Evolutionary conservation across 2,113 vertebrate genomes (phyloP).

Genomic region (Atherinomorus stipes): DNA sequence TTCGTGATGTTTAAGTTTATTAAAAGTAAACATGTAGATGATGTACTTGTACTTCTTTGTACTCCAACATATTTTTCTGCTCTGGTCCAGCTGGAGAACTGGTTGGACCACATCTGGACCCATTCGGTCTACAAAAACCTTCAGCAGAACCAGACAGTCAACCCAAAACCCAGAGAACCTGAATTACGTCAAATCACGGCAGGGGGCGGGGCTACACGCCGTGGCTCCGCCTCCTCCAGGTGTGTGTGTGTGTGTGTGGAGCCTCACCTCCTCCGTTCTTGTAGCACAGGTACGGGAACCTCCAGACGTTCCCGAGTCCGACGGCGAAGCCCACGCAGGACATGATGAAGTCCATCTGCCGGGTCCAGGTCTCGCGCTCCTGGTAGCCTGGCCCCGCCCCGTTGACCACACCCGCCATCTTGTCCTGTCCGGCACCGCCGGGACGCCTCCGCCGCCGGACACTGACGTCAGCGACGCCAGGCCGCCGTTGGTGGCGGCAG

Average conservation of each 20-base stretch:
- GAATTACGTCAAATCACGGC: background rate
- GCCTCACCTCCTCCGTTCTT: conserved; percentile 92
- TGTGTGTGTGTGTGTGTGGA: conserved; percentile 9
- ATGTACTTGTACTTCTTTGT: too few relatives aligned
- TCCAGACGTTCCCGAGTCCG: conserved; percentile 91
- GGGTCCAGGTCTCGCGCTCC: conserved; percentile 91
- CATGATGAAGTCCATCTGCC: conserved; percentile 98
- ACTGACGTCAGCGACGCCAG: conserved; percentile 37
- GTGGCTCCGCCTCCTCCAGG: background rate
- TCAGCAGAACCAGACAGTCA: too few relatives aligned
- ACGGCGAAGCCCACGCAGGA: conserved; percentile 92
- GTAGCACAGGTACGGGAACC: conserved; percentile 93
- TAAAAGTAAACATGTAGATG: too few relatives aligned
- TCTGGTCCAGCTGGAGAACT: too few relatives aligned
- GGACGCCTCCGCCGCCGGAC: conserved; percentile 17
- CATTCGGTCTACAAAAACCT: too few relatives aligned
- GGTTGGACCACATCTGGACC: too few relatives aligned
- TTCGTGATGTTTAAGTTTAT: too few relatives aligned
- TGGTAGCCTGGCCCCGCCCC: conserved; percentile 53
- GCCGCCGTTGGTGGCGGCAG: conserved; percentile 56
- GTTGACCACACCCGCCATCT: conserved; percentile 17
- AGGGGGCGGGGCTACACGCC: background rate
- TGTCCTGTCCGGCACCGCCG: conserved; percentile 38
- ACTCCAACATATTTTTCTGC: too few relatives aligned
- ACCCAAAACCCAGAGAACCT: too few relatives aligned